Base-by-base conservation (phyloP, 2,113 vertebrate genomes). In the Chlorodrepanis virens region DNA sequence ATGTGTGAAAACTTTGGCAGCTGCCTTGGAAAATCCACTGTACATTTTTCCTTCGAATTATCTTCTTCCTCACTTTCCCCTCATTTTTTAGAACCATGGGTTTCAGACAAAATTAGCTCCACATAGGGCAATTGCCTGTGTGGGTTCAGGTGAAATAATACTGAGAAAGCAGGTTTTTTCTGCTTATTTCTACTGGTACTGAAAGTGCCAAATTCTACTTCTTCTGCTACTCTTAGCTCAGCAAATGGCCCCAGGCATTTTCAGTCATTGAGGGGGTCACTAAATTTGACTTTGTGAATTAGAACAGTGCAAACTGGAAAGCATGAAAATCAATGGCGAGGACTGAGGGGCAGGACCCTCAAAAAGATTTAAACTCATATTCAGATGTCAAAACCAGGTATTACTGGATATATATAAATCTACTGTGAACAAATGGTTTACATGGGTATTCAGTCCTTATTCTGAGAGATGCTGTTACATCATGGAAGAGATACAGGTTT, bases 61-160 rank as follows among this genome's bases (percentile, higher is more conserved):
- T 59, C 37, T 59, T 13, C 13, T 6, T 2, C 23, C 5, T 2
- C 3, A 1, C 10, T 8, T 22, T 14, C 6, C 4, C 6, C 8
- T n/a, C 5, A 4, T 56, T 84, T 88, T 75, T 81, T 31, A 39
- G 47, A 87, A 29, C n/a, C 22, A 15, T 8, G 12, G 10, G 7
- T 53, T 93, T 88, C 60, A 83, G 45, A 40, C 18, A 45, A 17
- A 74, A 53, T 77, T 53, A 74, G 4, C 24, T 86, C 54, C 72
- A 49, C 2, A 2, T 0, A 33, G 54, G 52, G 47, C 35, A 86
- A 65, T 16, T 7, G 2, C 16, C 22, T 65, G 29, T 50, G 68
- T 68, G 25, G 12, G 11, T 50, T 87, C 29, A 74, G 49, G 47
- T 63, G 40, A 77, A 67, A 89, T 31, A 84, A 72, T 44, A 44